Evolutionary conservation across 1,140 invertebrate species (phyloP).

Genomic region (Anoplophora glabripennis): DNA sequence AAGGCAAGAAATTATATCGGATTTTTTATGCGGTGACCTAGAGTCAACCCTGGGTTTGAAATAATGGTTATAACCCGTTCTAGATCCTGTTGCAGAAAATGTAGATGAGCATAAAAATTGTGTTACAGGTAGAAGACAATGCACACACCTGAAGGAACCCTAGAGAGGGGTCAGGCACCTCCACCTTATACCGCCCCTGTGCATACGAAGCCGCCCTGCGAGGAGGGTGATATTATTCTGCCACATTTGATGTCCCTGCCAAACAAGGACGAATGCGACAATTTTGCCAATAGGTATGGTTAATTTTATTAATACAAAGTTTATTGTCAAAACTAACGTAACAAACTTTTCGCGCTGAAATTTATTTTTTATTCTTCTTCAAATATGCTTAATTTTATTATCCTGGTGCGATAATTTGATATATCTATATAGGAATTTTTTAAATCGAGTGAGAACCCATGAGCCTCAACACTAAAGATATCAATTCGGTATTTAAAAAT

Average conservation of each 20-base stretch:
- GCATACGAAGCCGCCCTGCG: slow-evolving; percentile 33
- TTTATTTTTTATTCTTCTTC: too few relatives aligned
- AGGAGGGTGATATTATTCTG: slow-evolving; percentile 13
- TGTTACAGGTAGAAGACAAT: slow-evolving; percentile 29
- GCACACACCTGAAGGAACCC: slow-evolving; percentile 45
- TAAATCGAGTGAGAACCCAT: too few relatives aligned
- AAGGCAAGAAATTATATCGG: neutral
- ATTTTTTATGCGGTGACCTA: too few relatives aligned
- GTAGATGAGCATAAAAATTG: neutral
- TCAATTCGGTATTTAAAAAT: too few relatives aligned
- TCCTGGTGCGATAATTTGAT: too few relatives aligned
- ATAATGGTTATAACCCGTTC: neutral
- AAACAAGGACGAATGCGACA: slow-evolving; percentile 17
- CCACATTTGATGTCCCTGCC: slow-evolving; percentile 15
- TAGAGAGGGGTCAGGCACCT: slow-evolving; percentile 38
- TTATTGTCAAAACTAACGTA: too few relatives aligned
- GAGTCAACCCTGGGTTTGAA: neutral
- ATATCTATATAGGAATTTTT: too few relatives aligned
- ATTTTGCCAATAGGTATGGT: neutral
- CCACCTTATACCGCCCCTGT: slow-evolving; percentile 29
- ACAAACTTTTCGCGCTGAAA: too few relatives aligned
- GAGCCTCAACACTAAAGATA: too few relatives aligned
- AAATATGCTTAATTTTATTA: too few relatives aligned
- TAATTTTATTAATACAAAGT: too few relatives aligned
- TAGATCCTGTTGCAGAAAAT: neutral